Evolutionary conservation across 2,888 invertebrate species (phyloP), one percentile per base, ranked within the genome.

Genomic region (Eupithecia vulgata): DNA sequence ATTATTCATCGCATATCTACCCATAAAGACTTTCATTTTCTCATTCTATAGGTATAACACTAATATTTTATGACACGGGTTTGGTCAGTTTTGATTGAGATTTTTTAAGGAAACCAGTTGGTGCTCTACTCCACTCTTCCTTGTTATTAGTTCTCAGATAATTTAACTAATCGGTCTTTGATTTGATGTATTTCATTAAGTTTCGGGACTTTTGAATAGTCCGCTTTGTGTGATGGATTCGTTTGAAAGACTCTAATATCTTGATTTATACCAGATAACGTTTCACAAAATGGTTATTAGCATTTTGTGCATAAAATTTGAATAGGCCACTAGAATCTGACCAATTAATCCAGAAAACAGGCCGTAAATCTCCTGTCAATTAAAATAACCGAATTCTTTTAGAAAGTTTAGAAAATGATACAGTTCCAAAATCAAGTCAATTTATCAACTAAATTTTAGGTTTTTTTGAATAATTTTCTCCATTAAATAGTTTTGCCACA

Each of bases 1-100:
- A 85, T 86, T 88, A 81, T 86, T 85, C 87, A 84, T 85, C 82
- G 87, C 86, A 87, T 84, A 25, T 25, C 25, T 12, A 57, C 82
- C 91, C 83, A 84, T 84, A 17, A 21, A 10, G 72, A 75, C 76
- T 79, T 76, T 79, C 77, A 57, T 74, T 78, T 74, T 76, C 77
- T 78, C 75, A 80, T 77, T 73, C 81, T 21, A 12, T 57, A 25
- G 80, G 79, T 81, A 30, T 81, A 57, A 67, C 65, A 62, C 61
- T 48, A 68, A 76, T 68, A 68, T 68, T 71, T 73, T 75, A 78
- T 75, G 62, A 48, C 69, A 81, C 82, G 74, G 79, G 25, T 25
- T 25, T 57, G 57, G 5, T 12, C 25, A 57, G 57, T 57, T 57
- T 7, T 57, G 78, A 82, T 82, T 80, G 78, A 80, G 80, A 66